Conservation (phyloP, 2,113 vertebrate genomes). For the Thalassarche chlororhynchos region DNA sequence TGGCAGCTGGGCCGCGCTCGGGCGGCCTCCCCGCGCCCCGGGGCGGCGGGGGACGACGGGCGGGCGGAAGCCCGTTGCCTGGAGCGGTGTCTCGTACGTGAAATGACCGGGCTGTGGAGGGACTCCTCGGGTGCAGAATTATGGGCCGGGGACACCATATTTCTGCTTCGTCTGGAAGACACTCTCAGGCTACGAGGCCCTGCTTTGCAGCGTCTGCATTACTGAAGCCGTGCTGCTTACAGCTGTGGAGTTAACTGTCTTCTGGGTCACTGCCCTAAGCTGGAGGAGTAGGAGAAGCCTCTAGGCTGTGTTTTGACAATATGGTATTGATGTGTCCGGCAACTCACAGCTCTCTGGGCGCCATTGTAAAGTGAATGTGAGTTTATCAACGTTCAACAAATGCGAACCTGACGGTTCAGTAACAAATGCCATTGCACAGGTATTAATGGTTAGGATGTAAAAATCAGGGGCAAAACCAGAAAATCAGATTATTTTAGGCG, state of each 20-base stretch:
- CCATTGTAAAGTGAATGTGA: rapidly evolving
- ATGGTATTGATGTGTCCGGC: rapidly evolving
- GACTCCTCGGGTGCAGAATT: rapidly evolving
- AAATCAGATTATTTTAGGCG: neutral
- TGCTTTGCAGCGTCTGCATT: rapidly evolving
- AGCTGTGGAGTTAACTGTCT: rapidly evolving
- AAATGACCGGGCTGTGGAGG: rapidly evolving
- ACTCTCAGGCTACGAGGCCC: rapidly evolving
- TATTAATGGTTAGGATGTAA: neutral
- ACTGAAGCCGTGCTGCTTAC: neutral
- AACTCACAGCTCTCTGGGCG: rapidly evolving
- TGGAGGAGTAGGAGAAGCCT: no score
- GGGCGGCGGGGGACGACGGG: neutral
- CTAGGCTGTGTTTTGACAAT: rapidly evolving
- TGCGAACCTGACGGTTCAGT: neutral
- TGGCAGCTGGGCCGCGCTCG: no score
- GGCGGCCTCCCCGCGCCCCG: no score
- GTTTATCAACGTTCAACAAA: rapidly evolving
- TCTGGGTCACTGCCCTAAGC: rapidly evolving
- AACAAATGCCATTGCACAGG: rapidly evolving
- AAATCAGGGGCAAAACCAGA: neutral
- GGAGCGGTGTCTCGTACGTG: rapidly evolving
- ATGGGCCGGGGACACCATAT: rapidly evolving
- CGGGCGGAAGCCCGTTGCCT: no score
- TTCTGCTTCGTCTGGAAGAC: rapidly evolving